Conservation (phyloP, 2,113 vertebrate genomes). For the Erpornis zantholeuca region DNA sequence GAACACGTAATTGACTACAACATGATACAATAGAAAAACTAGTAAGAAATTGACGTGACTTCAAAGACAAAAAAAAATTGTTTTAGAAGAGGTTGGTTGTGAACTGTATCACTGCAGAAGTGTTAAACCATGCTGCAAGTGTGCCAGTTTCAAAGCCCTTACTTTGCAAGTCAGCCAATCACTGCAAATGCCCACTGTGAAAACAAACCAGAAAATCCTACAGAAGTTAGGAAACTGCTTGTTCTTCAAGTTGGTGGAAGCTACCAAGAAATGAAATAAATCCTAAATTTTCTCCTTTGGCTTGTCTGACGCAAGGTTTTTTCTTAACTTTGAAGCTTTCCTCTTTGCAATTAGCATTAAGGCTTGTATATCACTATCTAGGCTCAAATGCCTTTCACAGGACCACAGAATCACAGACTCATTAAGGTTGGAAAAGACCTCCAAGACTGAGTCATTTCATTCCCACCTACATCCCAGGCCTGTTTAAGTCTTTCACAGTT, state of each 20-base stretch:
- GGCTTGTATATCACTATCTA: neutral
- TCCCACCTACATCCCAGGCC: neutral
- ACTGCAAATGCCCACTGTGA: neutral
- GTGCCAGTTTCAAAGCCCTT: neutral
- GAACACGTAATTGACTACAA: neutral
- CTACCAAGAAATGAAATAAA: neutral
- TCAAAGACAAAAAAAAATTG: neutral
- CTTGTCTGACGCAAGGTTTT: neutral
- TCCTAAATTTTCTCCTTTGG: neutral
- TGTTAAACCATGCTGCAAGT: conserved; percentile 26
- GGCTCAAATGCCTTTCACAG: neutral
- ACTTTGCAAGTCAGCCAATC: neutral
- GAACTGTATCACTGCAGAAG: neutral
- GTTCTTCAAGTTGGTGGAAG: neutral
- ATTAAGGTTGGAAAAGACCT: neutral
- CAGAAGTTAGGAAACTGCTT: neutral
- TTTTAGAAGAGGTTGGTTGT: conserved; percentile 6
- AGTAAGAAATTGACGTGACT: neutral
- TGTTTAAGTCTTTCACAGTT: neutral
- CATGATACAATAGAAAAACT: neutral
- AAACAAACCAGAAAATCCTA: neutral
- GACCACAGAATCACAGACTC: neutral
- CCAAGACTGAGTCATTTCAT: neutral
- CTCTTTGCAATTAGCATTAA: neutral
- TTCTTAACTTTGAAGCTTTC: neutral